Evolutionary conservation across 2,113 vertebrate genomes (phyloP).

Genomic region (Forbesichthys agassizii): DNA sequence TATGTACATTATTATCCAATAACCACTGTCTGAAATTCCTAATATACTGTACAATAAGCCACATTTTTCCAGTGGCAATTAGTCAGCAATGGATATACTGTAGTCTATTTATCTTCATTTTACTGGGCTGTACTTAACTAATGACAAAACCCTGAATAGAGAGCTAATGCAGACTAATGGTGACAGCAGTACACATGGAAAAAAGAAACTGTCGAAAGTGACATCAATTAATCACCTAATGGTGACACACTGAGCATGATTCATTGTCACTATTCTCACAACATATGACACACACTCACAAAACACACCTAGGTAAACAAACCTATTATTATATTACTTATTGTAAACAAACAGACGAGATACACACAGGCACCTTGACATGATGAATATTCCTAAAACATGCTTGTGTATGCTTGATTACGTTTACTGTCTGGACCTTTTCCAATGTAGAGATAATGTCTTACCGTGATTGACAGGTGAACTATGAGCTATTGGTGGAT

Average conservation of each 20-base stretch:
- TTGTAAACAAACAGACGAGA: no score
- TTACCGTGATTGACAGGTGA: no score
- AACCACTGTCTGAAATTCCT: not conserved
- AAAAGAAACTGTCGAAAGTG: slow-evolving; percentile 50
- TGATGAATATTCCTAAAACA: no score
- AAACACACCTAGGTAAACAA: not conserved
- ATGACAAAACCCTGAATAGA: slow-evolving; percentile 48
- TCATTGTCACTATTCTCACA: no score
- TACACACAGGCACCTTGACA: no score
- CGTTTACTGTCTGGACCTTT: no score
- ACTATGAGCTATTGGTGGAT: no score
- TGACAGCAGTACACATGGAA: slow-evolving; percentile 43
- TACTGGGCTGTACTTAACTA: slow-evolving; percentile 45
- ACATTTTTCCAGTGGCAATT: slow-evolving; percentile 9
- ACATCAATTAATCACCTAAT: slow-evolving; percentile 35
- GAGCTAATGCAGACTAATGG: slow-evolving; percentile 55
- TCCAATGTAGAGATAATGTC: no score
- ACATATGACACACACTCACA: not conserved
- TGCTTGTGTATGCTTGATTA: no score
- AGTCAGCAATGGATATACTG: slow-evolving; percentile 8
- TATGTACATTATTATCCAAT: not conserved
- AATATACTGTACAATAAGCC: slow-evolving; percentile 2
- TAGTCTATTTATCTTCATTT: slow-evolving; percentile 33
- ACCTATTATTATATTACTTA: no score
- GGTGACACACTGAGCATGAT: no score